Conservation (phyloP, 2,113 vertebrate genomes). For the Cettia cetti region DNA sequence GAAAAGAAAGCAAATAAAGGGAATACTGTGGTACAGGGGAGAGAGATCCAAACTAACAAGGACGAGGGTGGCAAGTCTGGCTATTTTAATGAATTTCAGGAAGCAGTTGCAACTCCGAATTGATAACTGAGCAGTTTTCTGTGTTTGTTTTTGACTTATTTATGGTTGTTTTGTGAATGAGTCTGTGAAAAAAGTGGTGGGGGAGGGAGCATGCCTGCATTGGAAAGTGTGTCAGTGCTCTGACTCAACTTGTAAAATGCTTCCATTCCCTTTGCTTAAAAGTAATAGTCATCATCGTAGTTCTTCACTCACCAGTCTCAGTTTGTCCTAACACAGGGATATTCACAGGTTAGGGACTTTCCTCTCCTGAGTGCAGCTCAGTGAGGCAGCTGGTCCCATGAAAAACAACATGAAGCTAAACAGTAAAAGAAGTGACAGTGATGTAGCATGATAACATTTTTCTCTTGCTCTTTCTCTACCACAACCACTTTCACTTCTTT, state of each 20-base stretch:
- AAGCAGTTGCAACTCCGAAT: background rate
- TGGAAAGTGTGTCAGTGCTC: background rate
- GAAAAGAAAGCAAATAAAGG: background rate
- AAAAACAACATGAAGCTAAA: background rate
- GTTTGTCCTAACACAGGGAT: background rate
- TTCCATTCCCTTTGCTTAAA: background rate
- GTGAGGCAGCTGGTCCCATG: fast-evolving
- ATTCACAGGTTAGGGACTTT: background rate
- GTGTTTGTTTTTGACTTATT: background rate
- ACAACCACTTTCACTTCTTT: background rate
- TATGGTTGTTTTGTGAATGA: background rate
- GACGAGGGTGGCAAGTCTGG: background rate
- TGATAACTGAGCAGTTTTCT: background rate
- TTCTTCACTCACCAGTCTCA: background rate
- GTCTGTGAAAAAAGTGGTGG: background rate
- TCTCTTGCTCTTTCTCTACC: background rate
- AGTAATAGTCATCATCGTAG: background rate
- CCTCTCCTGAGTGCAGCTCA: background rate
- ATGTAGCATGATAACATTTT: background rate
- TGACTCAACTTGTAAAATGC: background rate
- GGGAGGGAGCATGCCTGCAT: background rate
- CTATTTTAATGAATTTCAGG: background rate
- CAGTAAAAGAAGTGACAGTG: background rate
- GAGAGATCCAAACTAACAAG: background rate
- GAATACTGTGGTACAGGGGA: background rate